Evolutionary conservation across 2,113 vertebrate genomes (phyloP).

Genomic region (Eupsittula cactorum): DNA sequence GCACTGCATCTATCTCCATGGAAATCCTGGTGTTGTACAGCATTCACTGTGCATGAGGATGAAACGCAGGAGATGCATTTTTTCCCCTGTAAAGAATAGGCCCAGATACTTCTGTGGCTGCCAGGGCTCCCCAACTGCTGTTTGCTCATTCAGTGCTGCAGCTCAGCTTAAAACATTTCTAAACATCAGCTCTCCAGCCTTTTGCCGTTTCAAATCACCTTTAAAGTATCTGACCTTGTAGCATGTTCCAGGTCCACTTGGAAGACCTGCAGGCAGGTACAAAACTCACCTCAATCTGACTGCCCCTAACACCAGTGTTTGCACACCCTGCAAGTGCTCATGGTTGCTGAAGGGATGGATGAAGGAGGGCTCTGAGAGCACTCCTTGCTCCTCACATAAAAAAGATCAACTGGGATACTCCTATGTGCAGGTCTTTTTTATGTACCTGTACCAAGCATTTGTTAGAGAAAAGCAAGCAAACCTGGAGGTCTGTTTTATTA

Average conservation of each 20-base stretch:
- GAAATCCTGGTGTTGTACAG: constrained; percentile 51
- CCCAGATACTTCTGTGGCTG: constrained; percentile 17
- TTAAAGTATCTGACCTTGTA: neutral
- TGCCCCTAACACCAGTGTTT: neutral
- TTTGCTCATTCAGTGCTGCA: constrained; percentile 14
- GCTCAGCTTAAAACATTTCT: neutral
- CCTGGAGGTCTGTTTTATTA: neutral
- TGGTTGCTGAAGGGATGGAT: neutral
- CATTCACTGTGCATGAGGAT: neutral
- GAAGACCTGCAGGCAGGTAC: neutral
- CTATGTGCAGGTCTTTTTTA: neutral
- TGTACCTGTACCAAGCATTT: rapidly evolving
- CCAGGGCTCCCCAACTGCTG: neutral
- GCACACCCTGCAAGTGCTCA: neutral
- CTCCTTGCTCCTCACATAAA: neutral
- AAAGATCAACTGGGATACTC: neutral
- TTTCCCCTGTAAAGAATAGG: constrained; percentile 9
- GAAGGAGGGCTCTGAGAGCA: neutral
- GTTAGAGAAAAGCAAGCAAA: neutral
- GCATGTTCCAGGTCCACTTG: neutral
- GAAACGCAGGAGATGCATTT: neutral
- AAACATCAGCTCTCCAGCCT: neutral
- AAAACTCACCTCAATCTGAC: neutral
- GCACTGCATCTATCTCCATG: constrained; percentile 54
- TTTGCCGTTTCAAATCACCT: neutral